Evolutionary conservation across 2,888 invertebrate genomes (phyloP).

Genomic region (Eilema caniola): DNA sequence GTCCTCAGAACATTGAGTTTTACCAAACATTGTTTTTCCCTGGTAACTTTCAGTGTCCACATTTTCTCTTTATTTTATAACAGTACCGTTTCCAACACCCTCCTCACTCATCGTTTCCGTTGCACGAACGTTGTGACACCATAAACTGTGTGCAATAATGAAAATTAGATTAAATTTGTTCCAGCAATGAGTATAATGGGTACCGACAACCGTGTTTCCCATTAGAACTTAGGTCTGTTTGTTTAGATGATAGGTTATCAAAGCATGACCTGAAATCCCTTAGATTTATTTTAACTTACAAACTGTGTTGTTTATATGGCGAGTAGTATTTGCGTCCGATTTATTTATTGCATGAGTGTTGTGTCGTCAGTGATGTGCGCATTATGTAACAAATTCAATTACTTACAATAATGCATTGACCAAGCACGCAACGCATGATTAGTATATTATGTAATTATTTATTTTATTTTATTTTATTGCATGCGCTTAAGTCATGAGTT

Average conservation of each 20-base stretch:
- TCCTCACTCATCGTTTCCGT: conserved; percentile 60
- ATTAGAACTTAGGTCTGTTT: conserved; percentile 73
- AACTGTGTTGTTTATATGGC: conserved; percentile 34
- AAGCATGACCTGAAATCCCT: conserved; percentile 67
- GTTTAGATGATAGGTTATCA: conserved; percentile 57
- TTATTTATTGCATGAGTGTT: conserved; percentile 21
- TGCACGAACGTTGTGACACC: conserved; percentile 70
- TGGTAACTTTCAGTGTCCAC: background rate
- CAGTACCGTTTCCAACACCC: conserved; percentile 53
- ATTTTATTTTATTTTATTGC: conserved; percentile 38
- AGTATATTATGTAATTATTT: conserved; percentile 29
- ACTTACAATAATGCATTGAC: background rate
- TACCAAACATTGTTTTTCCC: background rate
- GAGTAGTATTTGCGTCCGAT: conserved; percentile 30
- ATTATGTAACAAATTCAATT: conserved; percentile 11
- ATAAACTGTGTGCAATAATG: conserved; percentile 51
- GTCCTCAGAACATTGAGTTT: background rate
- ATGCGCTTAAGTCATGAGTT: conserved; percentile 46
- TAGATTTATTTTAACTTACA: conserved; percentile 40
- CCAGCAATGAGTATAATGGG: conserved; percentile 80
- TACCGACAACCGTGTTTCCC: conserved; percentile 68
- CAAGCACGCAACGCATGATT: conserved; percentile 29
- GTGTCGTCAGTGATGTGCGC: conserved; percentile 1
- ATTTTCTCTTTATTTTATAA: background rate
- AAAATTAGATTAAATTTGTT: conserved; percentile 58